Percentiles rank a stretch among this genome's conserved stretches.
These are phyloP conservation scores for Strix occidentalis DNA, from an alignment of 2,797 vertebrate genomes.

Conservation along the genomic window DNA sequence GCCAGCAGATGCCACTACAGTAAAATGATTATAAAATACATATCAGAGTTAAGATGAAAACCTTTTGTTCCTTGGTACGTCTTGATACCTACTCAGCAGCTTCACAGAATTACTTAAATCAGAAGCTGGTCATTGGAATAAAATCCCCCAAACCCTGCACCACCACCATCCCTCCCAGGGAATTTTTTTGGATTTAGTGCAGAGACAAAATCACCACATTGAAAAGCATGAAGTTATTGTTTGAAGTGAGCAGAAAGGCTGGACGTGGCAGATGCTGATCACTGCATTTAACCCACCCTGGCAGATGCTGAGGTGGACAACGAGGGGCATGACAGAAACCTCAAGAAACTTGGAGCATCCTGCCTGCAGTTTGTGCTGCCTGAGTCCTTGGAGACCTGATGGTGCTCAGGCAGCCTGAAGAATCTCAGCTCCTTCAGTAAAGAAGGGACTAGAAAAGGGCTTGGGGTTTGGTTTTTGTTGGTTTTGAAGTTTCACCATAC, in stretches of 20 bases:
- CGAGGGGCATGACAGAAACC: fast-evolving
- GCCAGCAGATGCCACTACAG: conserved; percentile 28
- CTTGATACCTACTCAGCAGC: background rate
- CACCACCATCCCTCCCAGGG: background rate
- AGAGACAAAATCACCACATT: background rate
- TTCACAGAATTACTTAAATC: background rate
- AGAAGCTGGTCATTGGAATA: background rate
- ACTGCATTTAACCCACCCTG: background rate
- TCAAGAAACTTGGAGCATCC: background rate
- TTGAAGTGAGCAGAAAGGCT: background rate
- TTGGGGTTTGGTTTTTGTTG: background rate
- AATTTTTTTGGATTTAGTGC: background rate
- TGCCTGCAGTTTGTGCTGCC: background rate
- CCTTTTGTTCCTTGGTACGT: fast-evolving
- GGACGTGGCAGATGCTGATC: background rate
- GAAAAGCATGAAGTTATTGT: background rate
- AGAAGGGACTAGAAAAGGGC: background rate
- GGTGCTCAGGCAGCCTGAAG: background rate
- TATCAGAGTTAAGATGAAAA: background rate
- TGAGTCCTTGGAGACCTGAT: fast-evolving
- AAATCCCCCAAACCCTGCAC: background rate
- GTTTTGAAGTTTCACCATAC: background rate
- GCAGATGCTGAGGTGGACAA: background rate
- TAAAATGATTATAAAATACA: background rate
- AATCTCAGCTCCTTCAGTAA: background rate